Evolutionary conservation across 2,113 vertebrate genomes (phyloP).

Genomic region (Mustela lutreola): DNA sequence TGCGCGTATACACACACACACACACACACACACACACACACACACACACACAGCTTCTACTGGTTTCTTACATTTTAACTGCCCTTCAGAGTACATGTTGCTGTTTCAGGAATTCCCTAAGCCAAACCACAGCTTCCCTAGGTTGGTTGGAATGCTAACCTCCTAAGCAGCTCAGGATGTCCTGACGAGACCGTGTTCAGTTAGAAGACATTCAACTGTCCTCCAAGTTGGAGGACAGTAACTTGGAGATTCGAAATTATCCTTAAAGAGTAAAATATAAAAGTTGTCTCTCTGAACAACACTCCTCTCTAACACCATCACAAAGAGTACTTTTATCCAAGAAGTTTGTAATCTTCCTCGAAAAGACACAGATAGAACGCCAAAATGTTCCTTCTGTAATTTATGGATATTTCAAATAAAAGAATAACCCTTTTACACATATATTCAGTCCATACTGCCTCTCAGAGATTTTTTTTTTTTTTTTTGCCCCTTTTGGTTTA

Average conservation of each 20-base stretch:
- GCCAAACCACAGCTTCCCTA: not conserved
- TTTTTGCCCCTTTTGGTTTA: not conserved
- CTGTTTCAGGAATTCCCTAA: slow-evolving; percentile 57
- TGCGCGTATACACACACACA: not conserved
- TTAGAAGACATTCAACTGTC: slow-evolving; percentile 50
- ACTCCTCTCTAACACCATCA: not conserved
- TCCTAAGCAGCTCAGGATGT: slow-evolving; percentile 46
- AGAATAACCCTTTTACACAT: not conserved
- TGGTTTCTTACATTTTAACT: slow-evolving; percentile 45
- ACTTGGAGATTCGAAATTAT: not conserved
- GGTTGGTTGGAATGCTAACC: slow-evolving; percentile 38
- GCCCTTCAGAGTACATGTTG: not conserved
- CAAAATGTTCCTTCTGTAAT: not conserved
- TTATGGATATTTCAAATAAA: slow-evolving; percentile 5
- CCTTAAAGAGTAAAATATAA: slow-evolving; percentile 36
- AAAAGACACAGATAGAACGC: not conserved
- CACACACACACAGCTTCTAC: not conserved
- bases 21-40: not conserved
- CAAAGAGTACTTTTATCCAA: slow-evolving; percentile 35
- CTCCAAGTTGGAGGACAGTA: slow-evolving; percentile 2
- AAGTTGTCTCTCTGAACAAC: not conserved
- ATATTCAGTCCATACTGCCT: not conserved
- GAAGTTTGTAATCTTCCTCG: not conserved
- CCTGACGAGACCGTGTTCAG: slow-evolving; percentile 46
- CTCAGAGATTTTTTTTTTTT: not conserved